Evolutionary conservation across 1,140 invertebrate species (phyloP), one percentile per base, ranked within the genome.

Genomic region (Ceratoteleas bidentatus): DNA sequence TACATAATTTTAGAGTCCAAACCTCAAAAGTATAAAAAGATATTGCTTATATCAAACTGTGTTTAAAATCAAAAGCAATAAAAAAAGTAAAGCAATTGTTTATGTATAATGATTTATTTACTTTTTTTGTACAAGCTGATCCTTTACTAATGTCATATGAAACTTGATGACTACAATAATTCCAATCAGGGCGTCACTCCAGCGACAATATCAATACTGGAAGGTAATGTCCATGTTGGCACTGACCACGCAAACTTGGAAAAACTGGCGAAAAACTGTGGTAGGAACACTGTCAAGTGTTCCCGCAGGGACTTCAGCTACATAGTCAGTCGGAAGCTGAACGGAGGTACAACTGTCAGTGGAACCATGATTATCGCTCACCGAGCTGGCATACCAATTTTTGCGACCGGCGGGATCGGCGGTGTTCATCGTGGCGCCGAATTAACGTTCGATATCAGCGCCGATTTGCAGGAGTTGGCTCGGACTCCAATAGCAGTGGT

Each of bases 311-410:
- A 99, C 92, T 92, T 99, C 33, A 93, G 97, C 0, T 95, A 94
- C 84, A 94, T 95, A 16, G 76, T 97, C 8, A 94, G 95, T n/a
- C 91, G 94, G 88, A 91, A 93, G 66, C 86, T 95, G 34, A 95
- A 95, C 92, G 99, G 98, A 7, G 98, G 98, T 2, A 99, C 98
- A 0, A 99, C 99, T 0, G 98, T 99, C 0, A 96, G 98, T 6
- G 97, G 95, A 5, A 99, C 99, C 4, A 96, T 99, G 92, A 92
- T 98, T 9, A 92, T 96, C 10, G 96, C 98, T 2, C 92, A 97
- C 47, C 90, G 93, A 78, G 94, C 95, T 34, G 96, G 95, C 7
- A 98, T 99, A 86, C 92, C 94, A n/a, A 92, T 99, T 49, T 99
- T 99, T 93, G 98, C 97, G 6, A 99, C 99, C 54, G 96, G 96